Conservation (phyloP, 2,113 vertebrate genomes). For the Aegypius monachus region DNA sequence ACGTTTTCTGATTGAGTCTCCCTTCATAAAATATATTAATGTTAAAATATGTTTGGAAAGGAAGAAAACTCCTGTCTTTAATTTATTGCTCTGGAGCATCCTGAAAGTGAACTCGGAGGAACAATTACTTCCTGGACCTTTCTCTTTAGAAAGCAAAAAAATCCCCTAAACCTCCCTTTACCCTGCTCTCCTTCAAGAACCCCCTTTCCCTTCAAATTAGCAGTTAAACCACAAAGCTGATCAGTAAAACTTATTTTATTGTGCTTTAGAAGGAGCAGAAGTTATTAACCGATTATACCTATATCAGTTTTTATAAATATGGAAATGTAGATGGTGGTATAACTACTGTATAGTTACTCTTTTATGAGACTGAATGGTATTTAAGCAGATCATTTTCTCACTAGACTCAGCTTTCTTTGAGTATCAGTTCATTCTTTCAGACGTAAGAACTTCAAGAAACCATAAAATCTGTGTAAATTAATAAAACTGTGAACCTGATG, state of each 20-base stretch:
- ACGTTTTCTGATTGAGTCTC: slow-evolving; percentile 1
- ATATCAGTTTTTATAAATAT: slow-evolving; percentile 29
- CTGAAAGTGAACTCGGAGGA: not conserved
- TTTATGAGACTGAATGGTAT: slow-evolving; percentile 43
- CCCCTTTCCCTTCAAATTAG: not conserved
- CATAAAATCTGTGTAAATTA: slow-evolving; percentile 65
- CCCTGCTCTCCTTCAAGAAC: not conserved
- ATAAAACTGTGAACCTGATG: slow-evolving; percentile 55
- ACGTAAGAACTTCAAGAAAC: slow-evolving; percentile 28
- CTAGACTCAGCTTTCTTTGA: slow-evolving; percentile 52
- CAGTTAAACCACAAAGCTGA: not conserved
- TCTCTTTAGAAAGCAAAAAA: not conserved
- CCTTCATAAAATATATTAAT: slow-evolving; percentile 19
- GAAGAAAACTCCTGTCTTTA: not conserved
- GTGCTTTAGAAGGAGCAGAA: not conserved
- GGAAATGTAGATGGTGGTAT: not conserved
- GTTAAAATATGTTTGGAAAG: slow-evolving; percentile 2
- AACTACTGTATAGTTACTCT: slow-evolving; percentile 1
- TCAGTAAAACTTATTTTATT: slow-evolving; percentile 10
- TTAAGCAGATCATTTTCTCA: slow-evolving; percentile 52
- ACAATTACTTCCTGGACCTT: not conserved
- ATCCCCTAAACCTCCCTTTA: not conserved
- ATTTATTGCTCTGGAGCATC: slow-evolving; percentile 35
- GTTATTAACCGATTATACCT: slow-evolving; percentile 7
- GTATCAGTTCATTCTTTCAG: slow-evolving; percentile 31